Percentiles rank a stretch among this genome's conserved stretches.
Evolutionary conservation across 1,140 invertebrate species (phyloP).

Genomic region (Plutomurus gul): DNA sequence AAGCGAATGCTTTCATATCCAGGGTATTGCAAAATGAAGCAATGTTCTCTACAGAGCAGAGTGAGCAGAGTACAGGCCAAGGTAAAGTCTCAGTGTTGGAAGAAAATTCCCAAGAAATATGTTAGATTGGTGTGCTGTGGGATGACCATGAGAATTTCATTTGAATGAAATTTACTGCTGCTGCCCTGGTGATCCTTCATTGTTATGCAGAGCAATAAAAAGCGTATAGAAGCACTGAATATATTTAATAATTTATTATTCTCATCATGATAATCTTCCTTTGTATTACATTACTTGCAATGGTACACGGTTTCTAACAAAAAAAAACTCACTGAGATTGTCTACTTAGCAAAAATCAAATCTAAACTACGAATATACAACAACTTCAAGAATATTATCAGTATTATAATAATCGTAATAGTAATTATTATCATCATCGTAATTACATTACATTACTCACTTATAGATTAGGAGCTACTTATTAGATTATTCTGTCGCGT

Average conservation of each 20-base stretch:
- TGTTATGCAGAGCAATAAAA: too few species aligned
- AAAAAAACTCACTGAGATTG: constrained; percentile 25
- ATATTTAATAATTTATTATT: constrained; percentile 28
- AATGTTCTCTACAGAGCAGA: too few species aligned
- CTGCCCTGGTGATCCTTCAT: too few species aligned
- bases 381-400: constrained; percentile 6
- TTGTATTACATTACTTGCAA: constrained; percentile 22
- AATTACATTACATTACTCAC: neutral
- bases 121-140: too few species aligned
- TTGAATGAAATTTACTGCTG: too few species aligned
- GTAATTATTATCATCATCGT: constrained; percentile 25
- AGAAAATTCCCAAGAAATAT: too few species aligned
- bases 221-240: too few species aligned
- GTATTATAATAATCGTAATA: constrained; percentile 9
- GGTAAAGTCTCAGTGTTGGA: too few species aligned
- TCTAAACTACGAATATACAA: constrained; percentile 13
- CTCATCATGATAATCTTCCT: constrained; percentile 26
- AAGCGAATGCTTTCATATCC: too few species aligned
- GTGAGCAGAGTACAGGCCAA: too few species aligned
- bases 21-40: too few species aligned
- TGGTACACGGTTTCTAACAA: constrained; percentile 19
- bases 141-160: too few species aligned
- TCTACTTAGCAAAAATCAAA: constrained; percentile 13
- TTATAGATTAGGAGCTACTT: constrained; percentile 1
- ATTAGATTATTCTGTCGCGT: neutral